Evolutionary conservation across 2,113 vertebrate genomes (phyloP).

Genomic region (Halichoerus grypus): DNA sequence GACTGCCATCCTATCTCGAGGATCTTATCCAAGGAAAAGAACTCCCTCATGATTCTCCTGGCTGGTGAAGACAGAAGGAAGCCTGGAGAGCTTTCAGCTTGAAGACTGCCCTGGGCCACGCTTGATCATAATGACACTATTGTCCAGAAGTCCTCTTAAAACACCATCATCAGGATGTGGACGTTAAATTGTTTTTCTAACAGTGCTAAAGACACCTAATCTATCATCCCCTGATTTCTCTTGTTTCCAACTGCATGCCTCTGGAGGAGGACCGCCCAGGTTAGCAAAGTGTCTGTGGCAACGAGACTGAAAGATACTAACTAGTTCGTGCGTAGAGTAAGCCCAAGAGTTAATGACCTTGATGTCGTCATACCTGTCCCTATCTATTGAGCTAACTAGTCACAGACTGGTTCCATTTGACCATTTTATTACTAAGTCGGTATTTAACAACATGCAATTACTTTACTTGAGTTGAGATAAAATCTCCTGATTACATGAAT

Average conservation of each 20-base stretch:
- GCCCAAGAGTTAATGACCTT: slow-evolving; percentile 21
- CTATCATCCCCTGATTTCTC: neutral
- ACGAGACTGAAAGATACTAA: neutral
- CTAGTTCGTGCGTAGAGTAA: neutral
- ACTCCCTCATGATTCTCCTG: neutral
- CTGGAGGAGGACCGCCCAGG: neutral
- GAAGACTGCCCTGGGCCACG: neutral
- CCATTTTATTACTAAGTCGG: slow-evolving; percentile 32
- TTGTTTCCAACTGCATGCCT: slow-evolving; percentile 1
- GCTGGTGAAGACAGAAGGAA: neutral
- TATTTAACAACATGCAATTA: slow-evolving; percentile 57
- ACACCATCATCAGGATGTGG: neutral
- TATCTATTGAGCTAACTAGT: neutral
- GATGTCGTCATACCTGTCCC: neutral
- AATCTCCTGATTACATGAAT: slow-evolving; percentile 57
- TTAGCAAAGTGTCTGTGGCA: neutral
- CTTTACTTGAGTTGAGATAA: slow-evolving; percentile 52
- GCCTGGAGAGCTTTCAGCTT: neutral
- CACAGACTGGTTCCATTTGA: neutral
- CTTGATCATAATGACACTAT: neutral
- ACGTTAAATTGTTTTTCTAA: neutral
- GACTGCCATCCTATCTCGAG: neutral
- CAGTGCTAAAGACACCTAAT: neutral
- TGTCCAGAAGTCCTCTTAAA: neutral
- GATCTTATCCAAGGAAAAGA: slow-evolving; percentile 46